A percentile compares a stretch with the other conserved stretches of the same genome.
These are phyloP conservation scores for Ceratotherium simum DNA, from an alignment of 2,113 vertebrate genomes.

Conservation along the genomic window DNA sequence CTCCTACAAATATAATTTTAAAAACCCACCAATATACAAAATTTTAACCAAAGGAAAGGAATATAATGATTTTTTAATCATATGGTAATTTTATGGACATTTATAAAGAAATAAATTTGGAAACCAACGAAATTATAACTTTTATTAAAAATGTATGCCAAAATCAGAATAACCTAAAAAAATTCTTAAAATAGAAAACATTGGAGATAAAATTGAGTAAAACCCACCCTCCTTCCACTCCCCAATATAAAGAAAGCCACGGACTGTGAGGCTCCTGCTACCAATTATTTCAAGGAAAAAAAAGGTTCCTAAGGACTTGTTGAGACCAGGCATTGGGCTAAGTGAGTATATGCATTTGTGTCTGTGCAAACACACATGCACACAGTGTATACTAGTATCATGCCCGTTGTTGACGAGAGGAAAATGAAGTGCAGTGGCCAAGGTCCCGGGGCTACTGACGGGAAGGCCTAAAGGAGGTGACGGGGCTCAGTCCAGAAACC, in stretches of 20 bases:
- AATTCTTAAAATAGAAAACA: not conserved
- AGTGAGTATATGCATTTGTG: rapidly evolving
- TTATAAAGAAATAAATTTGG: not conserved
- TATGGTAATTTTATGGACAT: not conserved
- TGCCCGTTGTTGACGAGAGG: rapidly evolving
- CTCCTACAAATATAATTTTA: not conserved
- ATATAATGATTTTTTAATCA: not conserved
- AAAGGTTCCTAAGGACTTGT: not conserved
- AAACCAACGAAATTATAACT: not conserved
- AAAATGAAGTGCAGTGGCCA: not conserved
- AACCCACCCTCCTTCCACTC: not conserved
- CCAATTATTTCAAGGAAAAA: not conserved
- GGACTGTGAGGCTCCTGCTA: not conserved
- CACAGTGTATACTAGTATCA: not conserved
- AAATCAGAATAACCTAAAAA: not conserved
- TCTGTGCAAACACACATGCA: no score
- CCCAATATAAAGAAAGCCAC: not conserved
- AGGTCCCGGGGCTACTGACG: rapidly evolving
- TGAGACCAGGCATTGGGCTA: not conserved
- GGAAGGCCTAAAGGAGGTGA: no score
- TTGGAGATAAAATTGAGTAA: not conserved
- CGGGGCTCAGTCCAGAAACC: no score
- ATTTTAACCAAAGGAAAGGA: not conserved
- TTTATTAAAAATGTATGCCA: not conserved
- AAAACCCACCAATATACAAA: not conserved